Evolutionary conservation across 1,140 invertebrate species (phyloP).

Genomic region (Gonioctena quinquepunctata): DNA sequence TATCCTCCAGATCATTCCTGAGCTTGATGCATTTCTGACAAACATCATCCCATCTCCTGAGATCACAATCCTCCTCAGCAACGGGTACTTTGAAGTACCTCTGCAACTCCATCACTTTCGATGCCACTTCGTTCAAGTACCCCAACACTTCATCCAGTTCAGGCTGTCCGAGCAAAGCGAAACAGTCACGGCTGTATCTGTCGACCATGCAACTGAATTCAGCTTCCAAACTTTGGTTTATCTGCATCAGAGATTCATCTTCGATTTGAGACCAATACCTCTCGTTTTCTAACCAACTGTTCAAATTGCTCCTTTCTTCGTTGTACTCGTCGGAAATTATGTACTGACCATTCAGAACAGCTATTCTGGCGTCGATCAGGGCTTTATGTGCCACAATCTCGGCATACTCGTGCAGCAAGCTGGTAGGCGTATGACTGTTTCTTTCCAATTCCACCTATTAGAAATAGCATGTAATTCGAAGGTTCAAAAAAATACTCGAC

Average conservation of each 20-base stretch:
- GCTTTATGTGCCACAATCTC: constrained; percentile 78
- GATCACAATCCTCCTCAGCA: constrained; percentile 7
- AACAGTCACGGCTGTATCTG: constrained; percentile 39
- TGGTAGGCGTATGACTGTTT: constrained; percentile 57
- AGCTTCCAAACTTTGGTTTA: constrained; percentile 47
- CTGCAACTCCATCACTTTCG: constrained; percentile 42
- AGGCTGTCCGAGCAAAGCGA: constrained; percentile 33
- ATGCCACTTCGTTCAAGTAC: constrained; percentile 38
- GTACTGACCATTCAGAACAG: constrained; percentile 61
- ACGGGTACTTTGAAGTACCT: constrained; percentile 35
- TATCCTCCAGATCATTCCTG: constrained; percentile 33
- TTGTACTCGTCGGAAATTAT: constrained; percentile 19
- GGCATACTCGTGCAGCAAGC: constrained; percentile 69
- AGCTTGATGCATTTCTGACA: constrained; percentile 54
- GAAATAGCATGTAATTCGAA: no score
- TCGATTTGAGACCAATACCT: constrained; percentile 36
- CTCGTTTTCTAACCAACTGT: constrained; percentile 41
- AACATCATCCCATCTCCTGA: constrained; percentile 54
- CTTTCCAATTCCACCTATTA: constrained; percentile 59
- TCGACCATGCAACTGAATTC: constrained; percentile 51
- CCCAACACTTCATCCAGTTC: constrained; percentile 40
- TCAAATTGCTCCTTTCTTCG: constrained; percentile 14
- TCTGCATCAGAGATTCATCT: constrained; percentile 40
- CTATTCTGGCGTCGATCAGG: constrained; percentile 72
- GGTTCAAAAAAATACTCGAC: no score